phyloP scores from a whole-genome alignment of 1,140 invertebrate genomes.

The Pomacea maculata region DNA sequence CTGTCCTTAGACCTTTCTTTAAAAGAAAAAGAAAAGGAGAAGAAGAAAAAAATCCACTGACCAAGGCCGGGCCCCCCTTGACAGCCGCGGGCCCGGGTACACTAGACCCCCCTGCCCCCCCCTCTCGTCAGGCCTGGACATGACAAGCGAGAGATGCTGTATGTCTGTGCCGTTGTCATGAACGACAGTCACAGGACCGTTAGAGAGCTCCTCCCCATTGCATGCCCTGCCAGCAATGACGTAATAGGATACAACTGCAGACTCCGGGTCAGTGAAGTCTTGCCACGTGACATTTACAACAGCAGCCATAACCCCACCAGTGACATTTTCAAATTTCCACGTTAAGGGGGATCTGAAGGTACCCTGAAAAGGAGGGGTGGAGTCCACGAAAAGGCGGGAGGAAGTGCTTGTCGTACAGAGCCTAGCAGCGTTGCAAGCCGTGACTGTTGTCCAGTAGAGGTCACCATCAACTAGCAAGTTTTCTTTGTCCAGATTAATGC shows the following conservation, averaged over 20 bases:
- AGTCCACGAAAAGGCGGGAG: slow-evolving; percentile 35
- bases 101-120: too few species aligned
- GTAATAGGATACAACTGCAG: slow-evolving; percentile 30
- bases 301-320: neutral
- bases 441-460: slow-evolving; percentile 34
- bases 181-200: slow-evolving; percentile 11
- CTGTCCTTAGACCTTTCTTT: too few species aligned
- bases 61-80: too few species aligned
- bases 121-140: too few species aligned
- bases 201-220: slow-evolving; percentile 32
- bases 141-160: slow-evolving; percentile 15
- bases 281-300: slow-evolving; percentile 29
- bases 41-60: too few species aligned
- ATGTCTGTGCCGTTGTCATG: slow-evolving; percentile 7
- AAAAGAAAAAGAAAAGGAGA: too few species aligned
- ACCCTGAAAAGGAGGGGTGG: slow-evolving; percentile 40
- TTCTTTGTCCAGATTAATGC: neutral
- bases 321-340: slow-evolving; percentile 10
- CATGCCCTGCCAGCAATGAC: slow-evolving; percentile 33
- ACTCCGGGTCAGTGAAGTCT: slow-evolving; percentile 43
- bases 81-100: too few species aligned
- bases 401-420: slow-evolving; percentile 34
- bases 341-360: slow-evolving; percentile 32
- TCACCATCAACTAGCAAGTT: slow-evolving; percentile 34
- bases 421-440: slow-evolving; percentile 44